Base-by-base conservation (phyloP, 1,140 invertebrate species). In the Chelonus insularis region DNA sequence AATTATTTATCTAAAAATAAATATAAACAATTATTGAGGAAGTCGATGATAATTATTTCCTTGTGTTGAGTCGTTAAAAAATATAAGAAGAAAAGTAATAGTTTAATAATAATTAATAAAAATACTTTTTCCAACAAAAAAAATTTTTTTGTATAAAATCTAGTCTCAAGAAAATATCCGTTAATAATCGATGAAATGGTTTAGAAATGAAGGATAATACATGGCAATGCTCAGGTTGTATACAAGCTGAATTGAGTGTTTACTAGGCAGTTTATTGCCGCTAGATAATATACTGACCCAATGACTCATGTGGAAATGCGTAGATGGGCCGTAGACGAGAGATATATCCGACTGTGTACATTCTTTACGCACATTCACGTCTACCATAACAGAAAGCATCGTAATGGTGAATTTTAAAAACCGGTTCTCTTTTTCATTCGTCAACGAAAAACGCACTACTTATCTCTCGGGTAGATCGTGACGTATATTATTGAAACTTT, bases 231-330 rank as follows among this genome's bases (percentile, higher is more conserved):
- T 43, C 23, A 25, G 14, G 7, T 32, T 47, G 55, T 47, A 57
- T 16, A 25, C 25, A 21, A 20, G 39, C 16, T 54, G 51, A 37
- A 37, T 37, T 12, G 8, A n/a, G 51, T 54, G 34, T 54, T 54
- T 37, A 25, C 34, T 20, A 57, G 39, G 11, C 43, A 43, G 55
- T 57, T 57, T 47, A 57, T 41, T 45, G 47, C 55, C 41, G 23
- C 41, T 57, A 57, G 55, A 57, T 57, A 57, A 47, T 57, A 57
- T 34, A 57, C 41, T 45, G 41, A 47, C 55, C 55, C 25, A 37
- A 20, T 57, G 55, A 57, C 55, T 56, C 54, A 57, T 25, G 55
- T 57, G 55, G 34, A 37, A 55, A 41, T 37, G 34, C 36, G 6
- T 37, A 37, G 55, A 57, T 57, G 55, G 41, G 55, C 7, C 7